Evolutionary conservation across 2,888 invertebrate genomes (phyloP).

Genomic region (Folsomia manolachei): DNA sequence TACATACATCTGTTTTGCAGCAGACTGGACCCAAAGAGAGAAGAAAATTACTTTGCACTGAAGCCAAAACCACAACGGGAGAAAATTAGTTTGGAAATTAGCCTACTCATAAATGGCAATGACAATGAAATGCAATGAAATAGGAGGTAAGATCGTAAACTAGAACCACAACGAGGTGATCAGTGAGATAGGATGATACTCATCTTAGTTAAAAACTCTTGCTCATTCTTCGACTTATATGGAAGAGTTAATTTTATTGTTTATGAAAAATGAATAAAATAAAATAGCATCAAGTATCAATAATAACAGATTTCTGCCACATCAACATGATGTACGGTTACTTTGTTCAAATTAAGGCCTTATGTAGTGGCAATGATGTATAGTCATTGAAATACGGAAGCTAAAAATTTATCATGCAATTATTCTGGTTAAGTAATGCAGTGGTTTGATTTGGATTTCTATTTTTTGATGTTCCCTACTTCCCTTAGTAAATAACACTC

Average conservation of each 20-base stretch:
- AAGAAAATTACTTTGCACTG: not conserved
- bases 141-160: not conserved
- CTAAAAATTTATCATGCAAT: not conserved
- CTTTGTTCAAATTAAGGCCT: too few relatives aligned
- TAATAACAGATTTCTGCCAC: too few relatives aligned
- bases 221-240: not conserved
- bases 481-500: not conserved
- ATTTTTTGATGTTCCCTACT: too few relatives aligned
- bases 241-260: slow-evolving; percentile 10
- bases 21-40: not conserved
- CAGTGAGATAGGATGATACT: not conserved
- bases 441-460: too few relatives aligned
- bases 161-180: not conserved
- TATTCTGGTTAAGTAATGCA: not conserved
- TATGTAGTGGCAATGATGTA: too few relatives aligned
- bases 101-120: not conserved
- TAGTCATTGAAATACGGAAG: not conserved
- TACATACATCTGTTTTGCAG: too few relatives aligned
- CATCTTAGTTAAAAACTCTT: not conserved
- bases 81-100: not conserved
- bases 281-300: not conserved
- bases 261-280: not conserved
- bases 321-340: too few relatives aligned
- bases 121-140: slow-evolving; percentile 1
- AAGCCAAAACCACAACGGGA: not conserved